Base-by-base conservation (phyloP, 2,797 vertebrate species). In the Coracias cyanogaster region DNA sequence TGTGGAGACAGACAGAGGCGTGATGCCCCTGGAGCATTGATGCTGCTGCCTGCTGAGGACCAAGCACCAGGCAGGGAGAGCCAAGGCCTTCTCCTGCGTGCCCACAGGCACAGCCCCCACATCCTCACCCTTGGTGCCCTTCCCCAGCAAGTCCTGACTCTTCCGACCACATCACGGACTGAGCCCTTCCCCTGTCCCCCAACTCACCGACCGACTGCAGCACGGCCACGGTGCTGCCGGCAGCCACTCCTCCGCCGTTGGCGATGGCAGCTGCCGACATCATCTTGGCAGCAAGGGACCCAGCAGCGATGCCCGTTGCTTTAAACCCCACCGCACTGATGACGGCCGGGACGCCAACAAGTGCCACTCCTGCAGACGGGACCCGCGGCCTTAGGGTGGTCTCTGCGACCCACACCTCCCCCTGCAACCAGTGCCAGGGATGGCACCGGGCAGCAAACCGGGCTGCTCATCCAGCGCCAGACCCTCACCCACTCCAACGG, bases 341-440 rank as follows among this genome's bases (percentile, higher is more conserved):
- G 8, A 0, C 0, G 1, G 0, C 0, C 0, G 83, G 93, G 39
- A 57, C 0, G 3, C 3, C 82, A 1, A 16, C 0, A 3, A 82
- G 10, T 0, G 2, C 24, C 29, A 11, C 0, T 10, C 5, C 93
- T 94, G 84, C 48, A 5, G 15, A 43, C 20, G 5, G 24, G 16
- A 9, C 17, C 2, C 0, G 1, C 4, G 1, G n/a, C 0, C 0
- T 78, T 3, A 48, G 52, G 1, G 7, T 5, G 29, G 4, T 2
- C 20, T 6, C 45, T 8, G 45, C 0, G 1, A 26, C n/a, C n/a
- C 45, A 1, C 35, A 3, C 2, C n/a, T 26, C 33, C 51, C 20
- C 58, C 14, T 5, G 10, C 12, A 41, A 45, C 31, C 86, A 8
- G n/a, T 3, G 0, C 10, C 5, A 0, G 37, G 37, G 37, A 37